A percentile compares a stretch with the other conserved stretches of the same genome.
Evolutionary conservation across 1,140 invertebrate genomes (phyloP).

Genomic region (Reticulitermes speratus): DNA sequence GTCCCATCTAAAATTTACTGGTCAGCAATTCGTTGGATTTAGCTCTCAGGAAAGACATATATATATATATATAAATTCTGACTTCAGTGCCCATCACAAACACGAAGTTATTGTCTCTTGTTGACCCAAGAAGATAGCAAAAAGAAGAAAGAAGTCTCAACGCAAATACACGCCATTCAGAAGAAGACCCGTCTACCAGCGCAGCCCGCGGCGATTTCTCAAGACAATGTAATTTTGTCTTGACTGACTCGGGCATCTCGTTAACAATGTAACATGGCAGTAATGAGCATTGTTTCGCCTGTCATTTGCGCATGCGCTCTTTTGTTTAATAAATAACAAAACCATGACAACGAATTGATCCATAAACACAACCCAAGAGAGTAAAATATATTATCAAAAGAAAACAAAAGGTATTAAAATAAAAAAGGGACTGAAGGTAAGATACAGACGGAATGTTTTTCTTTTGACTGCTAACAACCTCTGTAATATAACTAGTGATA

Average conservation of each 20-base stretch:
- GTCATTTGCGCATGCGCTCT: conserved; percentile 12
- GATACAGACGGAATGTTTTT: not conserved
- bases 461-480: not conserved
- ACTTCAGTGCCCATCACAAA: not conserved
- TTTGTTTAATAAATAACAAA: conserved; percentile 18
- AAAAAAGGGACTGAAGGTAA: not conserved
- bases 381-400: conserved; percentile 11
- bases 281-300: conserved; percentile 18
- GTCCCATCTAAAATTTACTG: too few species aligned
- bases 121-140: not conserved
- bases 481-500: conserved; percentile 11
- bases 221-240: conserved; percentile 17
- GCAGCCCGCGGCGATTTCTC: not conserved
- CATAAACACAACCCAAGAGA: not conserved
- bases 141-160: not conserved
- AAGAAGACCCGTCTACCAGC: not conserved
- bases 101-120: not conserved
- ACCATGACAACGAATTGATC: conserved; percentile 11
- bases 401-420: not conserved
- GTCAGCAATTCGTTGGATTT: too few species aligned
- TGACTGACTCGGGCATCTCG: conserved; percentile 11
- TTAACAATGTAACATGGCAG: conserved; percentile 19
- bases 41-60: too few species aligned
- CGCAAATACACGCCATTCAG: not conserved
- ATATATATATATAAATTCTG: not conserved